Evolutionary conservation across 2,113 vertebrate species (phyloP).

Genomic region (Oplegnathus fasciatus): DNA sequence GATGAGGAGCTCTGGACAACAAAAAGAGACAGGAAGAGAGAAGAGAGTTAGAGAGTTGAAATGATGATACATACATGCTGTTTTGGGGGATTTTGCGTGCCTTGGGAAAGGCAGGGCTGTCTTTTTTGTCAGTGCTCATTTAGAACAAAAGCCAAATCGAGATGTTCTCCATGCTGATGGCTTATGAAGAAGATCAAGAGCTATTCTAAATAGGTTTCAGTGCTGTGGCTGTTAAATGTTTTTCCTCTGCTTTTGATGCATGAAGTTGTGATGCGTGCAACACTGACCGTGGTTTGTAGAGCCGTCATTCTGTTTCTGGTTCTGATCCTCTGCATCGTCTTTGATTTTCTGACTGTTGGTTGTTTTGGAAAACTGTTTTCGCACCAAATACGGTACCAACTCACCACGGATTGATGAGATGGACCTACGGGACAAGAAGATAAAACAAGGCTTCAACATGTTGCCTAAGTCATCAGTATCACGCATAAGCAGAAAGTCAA

Average conservation of each 20-base stretch:
- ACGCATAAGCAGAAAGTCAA: background rate
- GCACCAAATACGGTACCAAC: constrained; percentile 94
- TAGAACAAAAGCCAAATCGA: background rate
- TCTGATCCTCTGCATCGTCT: constrained; percentile 88
- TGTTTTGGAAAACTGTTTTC: constrained; percentile 93
- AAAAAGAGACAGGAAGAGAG: background rate
- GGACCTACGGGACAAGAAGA: constrained; percentile 81
- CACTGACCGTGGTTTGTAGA: constrained; percentile 68
- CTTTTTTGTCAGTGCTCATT: background rate
- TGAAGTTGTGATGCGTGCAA: background rate
- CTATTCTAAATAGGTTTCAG: background rate
- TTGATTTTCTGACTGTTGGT: constrained; percentile 81
- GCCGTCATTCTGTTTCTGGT: constrained; percentile 87
- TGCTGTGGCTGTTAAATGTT: background rate
- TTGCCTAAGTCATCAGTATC: background rate
- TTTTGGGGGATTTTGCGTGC: background rate
- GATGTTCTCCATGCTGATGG: background rate
- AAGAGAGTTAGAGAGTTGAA: background rate
- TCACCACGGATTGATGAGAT: constrained; percentile 96
- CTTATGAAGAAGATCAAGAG: constrained; percentile 2
- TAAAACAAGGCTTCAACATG: background rate
- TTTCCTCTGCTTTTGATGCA: background rate
- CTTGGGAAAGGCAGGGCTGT: background rate
- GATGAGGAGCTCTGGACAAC: constrained; percentile 88
- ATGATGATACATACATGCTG: background rate